Evolutionary conservation across 1,140 invertebrate species (phyloP), one percentile per base, ranked within the genome.

Genomic region (Ceratosolen fusciceps): DNA sequence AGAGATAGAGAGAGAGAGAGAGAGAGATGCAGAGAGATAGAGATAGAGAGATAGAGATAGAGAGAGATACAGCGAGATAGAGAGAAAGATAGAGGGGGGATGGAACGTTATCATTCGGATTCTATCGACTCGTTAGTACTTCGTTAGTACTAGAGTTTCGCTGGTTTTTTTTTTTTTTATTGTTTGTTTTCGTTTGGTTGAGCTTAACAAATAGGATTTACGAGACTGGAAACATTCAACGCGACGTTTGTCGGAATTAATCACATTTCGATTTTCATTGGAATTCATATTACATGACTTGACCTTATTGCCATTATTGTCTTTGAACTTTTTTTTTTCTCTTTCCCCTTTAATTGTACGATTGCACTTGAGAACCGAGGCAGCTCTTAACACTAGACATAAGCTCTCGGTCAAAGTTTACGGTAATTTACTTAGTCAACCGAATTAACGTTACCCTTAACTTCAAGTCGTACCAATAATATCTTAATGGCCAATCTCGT

Each of bases 81-180:
- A 56, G 70, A 34, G 31, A 24, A 29, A 56, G n/a, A 60, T 14
- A 29, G 4, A n/a, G n/a, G n/a, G n/a, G n/a, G 9, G 54, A 21
- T 12, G 14, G n/a, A 24, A 56, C n/a, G 54, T 29, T 68, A 37
- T 62, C 56, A 62, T 47, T 60, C 7, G 62, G 58, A 65, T n/a
- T 52, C 9, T 65, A 52, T 67, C 26, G 21, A 34, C 24, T 34
- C 47, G 7, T 9, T 47, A 7, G 43, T 47, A 16, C 43, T 14
- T 52, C 14, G 5, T 60, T 49, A 26, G 12, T 24, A n/a, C 37
- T 47, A 12, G 26, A 47, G 37, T 24, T 76, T 34, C 60, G 31
- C 31, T 65, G 21, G 9, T 2, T 60, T 60, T 58, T 74, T n/a
- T 74, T 39, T 60, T 74, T 74, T 74, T n/a, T 74, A 7, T 74